These are phyloP conservation scores for Drosophila aff. DNA, from an alignment of 1,140 invertebrate species.

Conservation along the genomic window DNA sequence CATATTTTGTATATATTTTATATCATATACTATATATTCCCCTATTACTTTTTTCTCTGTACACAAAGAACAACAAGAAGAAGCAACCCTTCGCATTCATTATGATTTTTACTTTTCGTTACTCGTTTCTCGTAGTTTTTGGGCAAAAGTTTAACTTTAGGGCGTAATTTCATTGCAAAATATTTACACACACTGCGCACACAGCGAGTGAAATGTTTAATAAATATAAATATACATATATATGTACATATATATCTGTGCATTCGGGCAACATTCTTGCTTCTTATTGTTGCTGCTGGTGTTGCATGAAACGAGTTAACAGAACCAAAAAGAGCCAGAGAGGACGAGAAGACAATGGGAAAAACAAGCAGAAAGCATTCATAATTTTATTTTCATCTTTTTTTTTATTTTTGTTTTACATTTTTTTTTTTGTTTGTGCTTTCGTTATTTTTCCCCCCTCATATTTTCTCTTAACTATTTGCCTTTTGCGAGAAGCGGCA, in stretches of 20 bases:
- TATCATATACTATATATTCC: not conserved
- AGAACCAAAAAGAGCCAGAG: conserved; percentile 12
- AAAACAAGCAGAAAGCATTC: conserved; percentile 52
- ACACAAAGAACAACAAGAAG: conserved; percentile 17
- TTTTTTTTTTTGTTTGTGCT: not conserved
- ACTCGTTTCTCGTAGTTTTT: conserved; percentile 42
- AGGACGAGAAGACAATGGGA: conserved; percentile 15
- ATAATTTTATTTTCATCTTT: conserved; percentile 72
- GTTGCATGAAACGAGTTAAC: conserved; percentile 48
- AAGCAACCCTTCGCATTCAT: conserved; percentile 52
- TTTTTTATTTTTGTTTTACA: conserved; percentile 28
- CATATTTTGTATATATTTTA: not conserved
- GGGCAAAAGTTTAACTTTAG: conserved; percentile 75
- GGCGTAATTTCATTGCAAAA: conserved; percentile 81
- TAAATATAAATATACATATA: conserved; percentile 53
- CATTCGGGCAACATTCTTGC: conserved; percentile 42
- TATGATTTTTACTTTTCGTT: conserved; percentile 68
- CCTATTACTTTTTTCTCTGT: not conserved
- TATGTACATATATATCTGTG: conserved; percentile 18
- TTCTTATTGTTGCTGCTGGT: conserved; percentile 48
- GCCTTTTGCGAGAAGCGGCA: conserved; percentile 34
- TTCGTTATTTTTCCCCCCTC: not conserved
- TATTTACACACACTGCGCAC: conserved; percentile 52
- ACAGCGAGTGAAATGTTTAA: conserved; percentile 66
- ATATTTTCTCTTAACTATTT: conserved; percentile 55